Conservation (phyloP, 2,113 vertebrate species). For the Pristiophorus japonicus region DNA sequence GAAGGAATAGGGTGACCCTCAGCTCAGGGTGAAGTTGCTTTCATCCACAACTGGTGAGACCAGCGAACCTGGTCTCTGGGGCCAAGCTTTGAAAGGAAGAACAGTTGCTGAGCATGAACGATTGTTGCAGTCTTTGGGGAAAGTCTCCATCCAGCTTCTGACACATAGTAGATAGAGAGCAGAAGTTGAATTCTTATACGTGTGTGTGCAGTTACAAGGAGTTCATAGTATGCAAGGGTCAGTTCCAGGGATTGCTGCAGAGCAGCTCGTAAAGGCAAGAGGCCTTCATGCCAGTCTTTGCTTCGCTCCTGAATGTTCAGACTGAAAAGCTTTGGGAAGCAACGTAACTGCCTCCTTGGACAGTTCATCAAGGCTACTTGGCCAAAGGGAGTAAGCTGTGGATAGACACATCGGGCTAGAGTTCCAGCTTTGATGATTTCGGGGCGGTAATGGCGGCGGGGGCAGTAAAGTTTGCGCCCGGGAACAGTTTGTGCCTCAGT, state of each 20-base stretch:
- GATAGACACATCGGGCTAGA: not conserved
- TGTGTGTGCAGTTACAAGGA: not conserved
- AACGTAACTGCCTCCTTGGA: not conserved
- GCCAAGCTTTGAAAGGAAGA: not conserved
- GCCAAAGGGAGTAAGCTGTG: not conserved
- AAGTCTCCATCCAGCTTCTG: not conserved
- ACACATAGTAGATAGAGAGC: not conserved
- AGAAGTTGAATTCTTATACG: not conserved
- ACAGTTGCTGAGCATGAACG: not conserved
- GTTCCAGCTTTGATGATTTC: too few species aligned
- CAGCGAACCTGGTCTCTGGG: not conserved
- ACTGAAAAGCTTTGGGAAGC: not conserved
- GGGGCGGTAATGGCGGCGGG: too few species aligned
- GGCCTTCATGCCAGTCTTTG: not conserved
- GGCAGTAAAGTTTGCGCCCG: too few species aligned
- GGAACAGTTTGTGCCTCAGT: too few species aligned
- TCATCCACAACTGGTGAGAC: not conserved
- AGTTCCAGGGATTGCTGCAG: not conserved
- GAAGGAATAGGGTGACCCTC: not conserved
- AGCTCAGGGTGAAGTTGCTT: not conserved
- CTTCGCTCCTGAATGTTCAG: not conserved
- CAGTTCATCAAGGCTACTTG: not conserved
- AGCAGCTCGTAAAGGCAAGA: not conserved
- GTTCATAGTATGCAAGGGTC: not conserved
- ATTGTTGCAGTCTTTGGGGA: not conserved